Evolutionary conservation across 2,888 invertebrate genomes (phyloP), one percentile per base, ranked within the genome.

Genomic region (Catotricha subobsoleta): DNA sequence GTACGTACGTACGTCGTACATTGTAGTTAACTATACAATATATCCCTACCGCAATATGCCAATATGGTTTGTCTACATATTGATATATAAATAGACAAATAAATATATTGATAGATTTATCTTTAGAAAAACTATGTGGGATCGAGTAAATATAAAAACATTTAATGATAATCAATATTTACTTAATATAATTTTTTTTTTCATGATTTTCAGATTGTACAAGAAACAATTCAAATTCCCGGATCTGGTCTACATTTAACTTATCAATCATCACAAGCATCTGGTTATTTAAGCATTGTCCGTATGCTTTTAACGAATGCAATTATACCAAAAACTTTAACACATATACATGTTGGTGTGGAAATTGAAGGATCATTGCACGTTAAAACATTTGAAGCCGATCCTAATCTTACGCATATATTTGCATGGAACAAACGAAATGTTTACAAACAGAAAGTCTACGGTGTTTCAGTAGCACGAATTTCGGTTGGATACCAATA

Each of bases 361-460:
- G 86, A 86, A 55, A 88, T 92, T 44, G 92, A 94, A 62, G 95
- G 95, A 5, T 86, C 88, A 2, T 67, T 90, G 12, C 84, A 91
- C 60, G 81, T 88, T 12, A 83, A 84, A 61, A 80, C 81, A 1
- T 94, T 97, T 60, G 95, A 95, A 63, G 94, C 97, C 1, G 94
- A 94, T 62, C 88, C 94, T 0, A 86, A 90, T 58, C 67, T 98
- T 44, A 86, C 84, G 40, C 92, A 94, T 62, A 90, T 87, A 8
- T 98, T 94, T 59, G 87, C 92, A 2, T 99, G 98, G 98, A 92
- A 94, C 62, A 87, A 94, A 60, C 71, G 90, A 46, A 97, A 98
- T 61, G 92, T 94, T 31, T 98, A 97, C 65, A 84, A 88, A 55
- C 94, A 95, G 65, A 92, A 91, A 67, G 88, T 84, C 2, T 88